Conservation (phyloP, 53 echinoderm and acorn worm species). For the Arbacia lixula region DNA sequence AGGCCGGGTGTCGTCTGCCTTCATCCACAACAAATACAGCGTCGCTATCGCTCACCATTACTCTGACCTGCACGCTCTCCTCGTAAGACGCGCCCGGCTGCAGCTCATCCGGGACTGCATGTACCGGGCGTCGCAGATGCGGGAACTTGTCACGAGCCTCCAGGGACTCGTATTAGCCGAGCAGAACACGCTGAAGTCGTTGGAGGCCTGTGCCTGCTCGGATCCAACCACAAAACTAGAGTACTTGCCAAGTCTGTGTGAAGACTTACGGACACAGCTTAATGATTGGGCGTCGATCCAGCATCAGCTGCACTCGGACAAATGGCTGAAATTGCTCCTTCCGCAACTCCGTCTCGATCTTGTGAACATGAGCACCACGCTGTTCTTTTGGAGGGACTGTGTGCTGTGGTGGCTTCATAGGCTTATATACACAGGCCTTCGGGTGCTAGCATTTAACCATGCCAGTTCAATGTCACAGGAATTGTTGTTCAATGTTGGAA, state of each 20-base stretch:
- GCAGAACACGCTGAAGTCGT: slow-evolving; percentile 72
- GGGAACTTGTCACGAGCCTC: slow-evolving; percentile 74
- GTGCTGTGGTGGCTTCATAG: slow-evolving; percentile 90
- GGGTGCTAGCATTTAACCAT: slow-evolving; percentile 86
- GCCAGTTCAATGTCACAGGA: slow-evolving; percentile 83
- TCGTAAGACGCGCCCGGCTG: slow-evolving; percentile 75
- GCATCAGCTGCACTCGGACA: slow-evolving; percentile 87
- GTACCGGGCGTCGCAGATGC: slow-evolving; percentile 74
- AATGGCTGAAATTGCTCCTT: slow-evolving; percentile 78
- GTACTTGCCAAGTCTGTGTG: slow-evolving; percentile 85
- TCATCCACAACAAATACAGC: slow-evolving; percentile 97
- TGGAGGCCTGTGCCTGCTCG: slow-evolving; percentile 65
- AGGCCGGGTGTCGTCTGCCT: slow-evolving; percentile 79
- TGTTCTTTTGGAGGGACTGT: slow-evolving; percentile 79
- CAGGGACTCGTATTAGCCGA: slow-evolving; percentile 82
- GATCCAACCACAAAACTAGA: slow-evolving; percentile 87
- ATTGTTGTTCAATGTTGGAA: slow-evolving; percentile 85
- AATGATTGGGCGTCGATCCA: slow-evolving; percentile 88
- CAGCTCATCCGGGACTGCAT: slow-evolving; percentile 83
- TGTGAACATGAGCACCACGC: slow-evolving; percentile 67
- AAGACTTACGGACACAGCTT: slow-evolving; percentile 83
- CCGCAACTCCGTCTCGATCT: slow-evolving; percentile 69
- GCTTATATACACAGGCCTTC: slow-evolving; percentile 81
- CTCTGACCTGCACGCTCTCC: slow-evolving; percentile 65
- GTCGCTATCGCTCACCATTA: slow-evolving; percentile 80